Evolutionary conservation across 1,140 invertebrate genomes (phyloP), one percentile per base, ranked within the genome.

Genomic region (Achatina immaculata): DNA sequence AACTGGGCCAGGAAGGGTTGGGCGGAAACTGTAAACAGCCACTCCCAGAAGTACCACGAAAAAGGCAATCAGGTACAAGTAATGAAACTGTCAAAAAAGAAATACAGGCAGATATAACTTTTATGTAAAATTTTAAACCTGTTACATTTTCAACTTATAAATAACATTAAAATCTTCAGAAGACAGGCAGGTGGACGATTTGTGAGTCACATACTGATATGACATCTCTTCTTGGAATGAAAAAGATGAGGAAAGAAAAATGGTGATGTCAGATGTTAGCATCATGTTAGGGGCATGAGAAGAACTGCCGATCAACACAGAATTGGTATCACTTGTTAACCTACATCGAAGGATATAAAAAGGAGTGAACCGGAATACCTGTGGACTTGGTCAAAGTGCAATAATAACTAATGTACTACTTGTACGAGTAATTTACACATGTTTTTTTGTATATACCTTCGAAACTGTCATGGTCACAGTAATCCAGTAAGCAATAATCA

Each of bases 11-110:
- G 42, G 36, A 11, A 71, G 43, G 34, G 78, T 80, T 14, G 82
- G 74, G 28, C 69, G 55, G 31, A 78, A 65, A 16, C 83, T 93
- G 89, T 95, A 96, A 73, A 95, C 92, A 78, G 95, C 94, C 78
- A 96, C 94, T 31, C 95, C 95, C 21, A 93, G 93, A 91, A 96
- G 94, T 51, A 95, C 94, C 80, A 95, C 91, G 24, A 94, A 88
- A 86, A 95, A 96, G 0, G 95, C 95, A 65, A 96, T 89, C 89
- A 96, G 95, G 90, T 96, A 96, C 81, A 96, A 90, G 14, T 93
- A 93, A 88, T 96, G 95, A 90, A 96, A 96, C 95, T 96, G 92
- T 93, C 93, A 71, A 72, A 82, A 81, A 87, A 85, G 88, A 83
- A 81, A 75, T 58, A 66, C 73, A 84, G 68, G 83, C 48, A 42